Evolutionary conservation across 2,888 invertebrate species (phyloP), one percentile per base, ranked within the genome.

Genomic region (Callyntrura sp.): DNA sequence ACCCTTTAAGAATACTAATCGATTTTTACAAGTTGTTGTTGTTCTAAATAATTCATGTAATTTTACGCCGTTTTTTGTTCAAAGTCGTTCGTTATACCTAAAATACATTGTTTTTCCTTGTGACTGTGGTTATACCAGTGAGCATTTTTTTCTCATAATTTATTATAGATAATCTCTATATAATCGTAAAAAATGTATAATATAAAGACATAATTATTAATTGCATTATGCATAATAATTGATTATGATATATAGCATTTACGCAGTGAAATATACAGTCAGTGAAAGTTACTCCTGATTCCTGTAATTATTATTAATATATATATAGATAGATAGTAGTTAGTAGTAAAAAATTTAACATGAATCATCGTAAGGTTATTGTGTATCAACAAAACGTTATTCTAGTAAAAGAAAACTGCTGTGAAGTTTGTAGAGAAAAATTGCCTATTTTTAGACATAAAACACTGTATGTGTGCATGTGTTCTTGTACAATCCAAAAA

Each of bases 71-170:
- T 35, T 78, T 78, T 78, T 78, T 78, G 78, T 78, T 78, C 78
- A 78, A 57, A 55, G 78, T 81, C 60, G 45, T 81, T 81, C 35
- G 35, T 35, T 35, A 4, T 35, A 35, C 35, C 3, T 5, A 81
- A n/a, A n/a, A 51, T 78, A 62, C 28, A 45, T 73, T 85, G 68
- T 70, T 83, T 85, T 70, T 23, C 23, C 35, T 57, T 81, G 68
- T 81, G 82, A 88, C 82, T 88, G 88, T 88, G 73, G 79, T 87
- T 70, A 87, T 81, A 88, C 88, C 88, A 88, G 88, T 88, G 82
- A 88, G 70, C 82, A 82, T 88, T 88, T 82, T 82, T 79, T 23
- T 81, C 78, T 57, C 57, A 78, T 78, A 23, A 76, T 76, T 76
- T 76, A 76, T 76, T 76, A 51, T 51, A n/a, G n/a, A n/a, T n/a